Conservation (phyloP, 1,140 invertebrate genomes). For the Wasmannia auropunctata region DNA sequence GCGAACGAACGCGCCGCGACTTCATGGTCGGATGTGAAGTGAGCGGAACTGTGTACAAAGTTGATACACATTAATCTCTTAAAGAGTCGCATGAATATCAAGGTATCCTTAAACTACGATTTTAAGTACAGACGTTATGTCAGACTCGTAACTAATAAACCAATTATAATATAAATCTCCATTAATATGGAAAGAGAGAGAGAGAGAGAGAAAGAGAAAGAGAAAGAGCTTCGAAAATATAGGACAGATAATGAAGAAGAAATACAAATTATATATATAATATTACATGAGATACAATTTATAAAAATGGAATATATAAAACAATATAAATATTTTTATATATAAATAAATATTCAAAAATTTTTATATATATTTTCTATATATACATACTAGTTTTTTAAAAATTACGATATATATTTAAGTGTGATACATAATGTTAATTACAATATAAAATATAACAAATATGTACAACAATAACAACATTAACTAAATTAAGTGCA, state of each 20-base stretch:
- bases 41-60: conserved; percentile 26
- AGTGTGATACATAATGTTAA: not conserved
- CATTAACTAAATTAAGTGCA: too few relatives aligned
- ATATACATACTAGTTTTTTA: not conserved
- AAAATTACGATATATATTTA: not conserved
- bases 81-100: not conserved
- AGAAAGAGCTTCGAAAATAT: not conserved
- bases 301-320: not conserved
- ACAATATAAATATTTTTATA: not conserved
- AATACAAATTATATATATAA: not conserved
- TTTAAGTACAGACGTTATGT: not conserved
- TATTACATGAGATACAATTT: not conserved
- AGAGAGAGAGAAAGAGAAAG: too few relatives aligned
- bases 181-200: not conserved
- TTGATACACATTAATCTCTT: conserved; percentile 7
- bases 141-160: not conserved
- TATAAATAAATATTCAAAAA: not conserved
- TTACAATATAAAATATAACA: not conserved
- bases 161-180: not conserved
- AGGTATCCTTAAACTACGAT: not conserved
- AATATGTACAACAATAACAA: too few relatives aligned
- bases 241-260: not conserved
- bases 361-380: not conserved
- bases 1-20: not conserved
- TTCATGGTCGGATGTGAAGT: conserved; percentile 36